These are phyloP conservation scores for Platysteira castanea DNA, from an alignment of 2,113 vertebrate genomes.

Conservation along the genomic window DNA sequence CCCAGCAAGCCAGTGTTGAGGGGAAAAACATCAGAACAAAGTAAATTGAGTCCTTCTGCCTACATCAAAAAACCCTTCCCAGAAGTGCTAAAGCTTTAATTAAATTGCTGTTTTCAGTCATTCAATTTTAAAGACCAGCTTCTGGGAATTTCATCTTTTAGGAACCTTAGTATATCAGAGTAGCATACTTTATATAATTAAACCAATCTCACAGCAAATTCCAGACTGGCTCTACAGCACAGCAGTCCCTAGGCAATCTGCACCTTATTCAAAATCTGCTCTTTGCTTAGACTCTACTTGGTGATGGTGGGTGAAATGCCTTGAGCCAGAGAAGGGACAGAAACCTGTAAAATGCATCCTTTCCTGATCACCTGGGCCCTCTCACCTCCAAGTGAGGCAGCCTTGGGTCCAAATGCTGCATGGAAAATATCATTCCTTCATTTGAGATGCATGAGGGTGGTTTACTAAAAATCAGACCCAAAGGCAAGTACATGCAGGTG, in stretches of 20 bases:
- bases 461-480: neutral
- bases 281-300: neutral
- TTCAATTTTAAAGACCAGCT: neutral
- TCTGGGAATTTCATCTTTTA: neutral
- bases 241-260: neutral
- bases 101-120: neutral
- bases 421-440: neutral
- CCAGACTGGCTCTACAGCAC: neutral
- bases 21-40: neutral
- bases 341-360: neutral
- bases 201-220: neutral
- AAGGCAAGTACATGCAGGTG: neutral
- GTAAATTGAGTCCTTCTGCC: neutral
- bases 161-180: neutral
- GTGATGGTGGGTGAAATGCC: neutral
- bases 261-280: neutral
- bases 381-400: neutral
- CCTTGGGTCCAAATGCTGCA: neutral
- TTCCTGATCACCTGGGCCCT: neutral
- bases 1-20: neutral
- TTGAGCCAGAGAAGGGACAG: neutral
- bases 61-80: neutral
- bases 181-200: neutral
- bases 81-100: slow-evolving; percentile 18
- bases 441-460: neutral